Evolutionary conservation across 1,140 invertebrate genomes (phyloP).

Genomic region (Melitaea cinxia): DNA sequence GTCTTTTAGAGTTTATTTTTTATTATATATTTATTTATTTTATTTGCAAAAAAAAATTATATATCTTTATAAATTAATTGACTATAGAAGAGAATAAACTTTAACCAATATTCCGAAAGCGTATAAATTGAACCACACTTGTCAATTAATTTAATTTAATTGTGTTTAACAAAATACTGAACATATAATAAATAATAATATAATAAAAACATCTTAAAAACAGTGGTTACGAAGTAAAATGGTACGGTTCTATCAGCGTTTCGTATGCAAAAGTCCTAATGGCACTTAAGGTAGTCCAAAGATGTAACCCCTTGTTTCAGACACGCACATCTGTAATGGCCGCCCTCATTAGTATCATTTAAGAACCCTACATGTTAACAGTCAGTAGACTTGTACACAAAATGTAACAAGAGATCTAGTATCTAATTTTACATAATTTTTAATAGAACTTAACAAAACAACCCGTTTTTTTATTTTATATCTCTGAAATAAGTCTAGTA

Average conservation of each 20-base stretch:
- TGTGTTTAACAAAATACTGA: no score
- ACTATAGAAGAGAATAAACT: no score
- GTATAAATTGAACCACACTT: no score
- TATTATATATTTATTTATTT: no score
- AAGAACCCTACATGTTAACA: conserved; percentile 50
- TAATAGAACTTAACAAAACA: conserved; percentile 46
- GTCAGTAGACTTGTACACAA: conserved; percentile 50
- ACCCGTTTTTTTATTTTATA: no score
- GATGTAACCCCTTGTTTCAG: conserved; percentile 27
- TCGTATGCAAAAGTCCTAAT: conserved; percentile 12
- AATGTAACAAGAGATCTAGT: conserved; percentile 43
- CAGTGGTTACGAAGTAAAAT: not conserved
- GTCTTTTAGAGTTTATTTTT: no score
- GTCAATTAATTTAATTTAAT: no score
- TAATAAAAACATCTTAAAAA: not conserved
- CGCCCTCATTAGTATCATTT: conserved; percentile 59
- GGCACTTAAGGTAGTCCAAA: conserved; percentile 21
- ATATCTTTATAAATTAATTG: no score
- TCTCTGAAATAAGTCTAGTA: conserved; percentile 35
- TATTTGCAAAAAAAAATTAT: no score
- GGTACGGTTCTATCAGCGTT: not conserved
- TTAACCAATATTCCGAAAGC: no score
- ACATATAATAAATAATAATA: not conserved
- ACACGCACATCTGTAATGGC: conserved; percentile 57
- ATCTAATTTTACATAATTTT: conserved; percentile 45